phyloP scores from a whole-genome alignment of 2,797 vertebrate species.

The Poeciliopsis presidionis region DNA sequence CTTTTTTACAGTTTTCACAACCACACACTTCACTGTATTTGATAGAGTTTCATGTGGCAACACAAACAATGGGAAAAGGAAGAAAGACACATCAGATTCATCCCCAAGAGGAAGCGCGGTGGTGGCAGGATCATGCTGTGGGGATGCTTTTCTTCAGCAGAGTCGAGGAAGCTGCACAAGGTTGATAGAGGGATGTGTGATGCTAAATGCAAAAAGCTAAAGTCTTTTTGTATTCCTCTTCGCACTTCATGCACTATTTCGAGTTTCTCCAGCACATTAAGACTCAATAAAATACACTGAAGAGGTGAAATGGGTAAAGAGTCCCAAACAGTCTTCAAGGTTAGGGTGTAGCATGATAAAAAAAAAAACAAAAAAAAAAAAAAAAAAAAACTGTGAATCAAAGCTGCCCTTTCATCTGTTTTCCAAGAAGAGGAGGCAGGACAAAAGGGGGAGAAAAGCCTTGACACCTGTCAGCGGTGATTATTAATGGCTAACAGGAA shows the following conservation, averaged over 20 bases:
- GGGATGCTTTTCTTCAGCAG: not conserved
- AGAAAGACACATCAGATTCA: not conserved
- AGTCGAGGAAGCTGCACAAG: not conserved
- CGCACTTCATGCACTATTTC: not conserved
- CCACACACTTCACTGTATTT: not conserved
- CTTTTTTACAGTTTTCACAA: not conserved
- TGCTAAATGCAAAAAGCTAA: not conserved
- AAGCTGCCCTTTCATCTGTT: slow-evolving; percentile 33
- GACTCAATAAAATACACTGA: not conserved
- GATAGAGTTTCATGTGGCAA: not conserved
- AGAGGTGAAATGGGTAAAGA: slow-evolving; percentile 26
- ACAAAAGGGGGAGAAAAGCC: slow-evolving; percentile 18
- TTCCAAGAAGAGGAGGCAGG: slow-evolving; percentile 22
- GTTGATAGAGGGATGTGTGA: not conserved
- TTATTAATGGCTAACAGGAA: slow-evolving; percentile 51
- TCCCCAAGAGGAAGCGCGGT: not conserved
- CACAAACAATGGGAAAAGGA: not conserved
- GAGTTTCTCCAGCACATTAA: not conserved
- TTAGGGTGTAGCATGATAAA: slow-evolving; percentile 32
- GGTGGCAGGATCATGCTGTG: not conserved
- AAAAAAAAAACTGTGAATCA: slow-evolving; percentile 20
- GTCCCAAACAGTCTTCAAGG: slow-evolving; percentile 38
- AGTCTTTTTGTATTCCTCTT: not conserved
- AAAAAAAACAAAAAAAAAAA: not conserved
- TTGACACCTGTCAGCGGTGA: slow-evolving; percentile 26